Conservation (phyloP, 2,888 invertebrate species). For the Oxystoma pomonae region DNA sequence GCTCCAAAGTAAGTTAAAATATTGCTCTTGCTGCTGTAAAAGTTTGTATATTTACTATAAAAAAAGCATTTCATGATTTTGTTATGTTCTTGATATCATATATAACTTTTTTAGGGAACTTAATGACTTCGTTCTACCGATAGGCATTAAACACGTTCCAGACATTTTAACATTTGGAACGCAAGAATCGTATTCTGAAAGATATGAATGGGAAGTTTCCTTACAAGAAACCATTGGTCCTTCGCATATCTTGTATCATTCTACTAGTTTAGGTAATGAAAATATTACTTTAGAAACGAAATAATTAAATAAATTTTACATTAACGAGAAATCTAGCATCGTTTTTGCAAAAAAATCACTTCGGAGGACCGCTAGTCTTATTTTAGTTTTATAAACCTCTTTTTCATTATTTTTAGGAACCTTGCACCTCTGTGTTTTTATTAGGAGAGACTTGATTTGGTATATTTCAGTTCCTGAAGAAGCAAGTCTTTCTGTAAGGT, state of each 20-base stretch:
- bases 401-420: constrained; percentile 56
- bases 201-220: constrained; percentile 83
- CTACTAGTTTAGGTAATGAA: constrained; percentile 73
- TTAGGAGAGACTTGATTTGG: constrained; percentile 92
- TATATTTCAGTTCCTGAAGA: constrained; percentile 92
- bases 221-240: constrained; percentile 92
- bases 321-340: too few relatives aligned
- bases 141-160: constrained; percentile 77
- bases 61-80: too few relatives aligned
- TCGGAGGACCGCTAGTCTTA: too few relatives aligned
- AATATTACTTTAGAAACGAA: too few relatives aligned
- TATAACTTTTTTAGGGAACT: constrained; percentile 57
- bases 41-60: constrained; percentile 3
- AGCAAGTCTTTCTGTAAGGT: constrained; percentile 69
- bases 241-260: constrained; percentile 86
- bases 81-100: too few relatives aligned
- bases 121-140: constrained; percentile 87
- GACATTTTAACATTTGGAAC: constrained; percentile 92
- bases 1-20: constrained; percentile 63
- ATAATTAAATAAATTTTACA: too few relatives aligned
- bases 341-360: too few relatives aligned
- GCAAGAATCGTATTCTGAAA: constrained; percentile 87
- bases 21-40: neutral
- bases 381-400: neutral
- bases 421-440: constrained; percentile 81